These are phyloP conservation scores for Nesogale talazaci DNA, from an alignment of 2,113 vertebrate species.

Conservation along the genomic window DNA sequence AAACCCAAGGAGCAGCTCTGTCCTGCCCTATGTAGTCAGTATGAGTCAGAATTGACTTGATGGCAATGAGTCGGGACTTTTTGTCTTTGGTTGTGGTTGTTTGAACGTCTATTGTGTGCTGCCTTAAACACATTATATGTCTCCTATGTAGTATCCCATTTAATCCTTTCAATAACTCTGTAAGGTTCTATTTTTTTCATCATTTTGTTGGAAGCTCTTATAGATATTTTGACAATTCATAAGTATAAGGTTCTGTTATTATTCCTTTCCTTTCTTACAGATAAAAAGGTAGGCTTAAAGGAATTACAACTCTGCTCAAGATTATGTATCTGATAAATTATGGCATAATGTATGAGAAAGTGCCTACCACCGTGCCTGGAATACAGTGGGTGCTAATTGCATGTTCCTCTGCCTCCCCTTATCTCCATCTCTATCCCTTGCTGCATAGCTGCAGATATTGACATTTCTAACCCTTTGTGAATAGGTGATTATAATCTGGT, in stretches of 20 bases:
- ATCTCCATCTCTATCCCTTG: no score
- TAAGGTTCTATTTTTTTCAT: neutral
- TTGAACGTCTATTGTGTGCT: neutral
- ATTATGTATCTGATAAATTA: neutral
- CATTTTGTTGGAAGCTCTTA: no score
- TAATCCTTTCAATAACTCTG: neutral
- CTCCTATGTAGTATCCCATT: neutral
- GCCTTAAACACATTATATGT: neutral
- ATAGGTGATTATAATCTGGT: neutral
- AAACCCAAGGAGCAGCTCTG: no score
- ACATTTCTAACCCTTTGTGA: neutral
- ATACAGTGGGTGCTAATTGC: accelerated
- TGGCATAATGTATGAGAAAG: neutral
- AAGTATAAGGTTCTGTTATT: neutral
- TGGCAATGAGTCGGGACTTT: neutral
- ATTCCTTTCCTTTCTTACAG: constrained; percentile 27
- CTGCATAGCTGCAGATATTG: neutral
- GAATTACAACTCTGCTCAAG: neutral
- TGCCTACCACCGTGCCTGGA: neutral
- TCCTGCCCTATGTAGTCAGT: no score
- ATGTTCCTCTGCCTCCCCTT: neutral
- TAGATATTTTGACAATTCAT: no score
- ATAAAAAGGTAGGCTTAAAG: neutral
- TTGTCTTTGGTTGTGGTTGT: neutral
- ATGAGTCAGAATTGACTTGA: no score